Evolutionary conservation across 2,797 vertebrate genomes (phyloP), one percentile per base, ranked within the genome.

Genomic region (Chromobotia macracanthus): DNA sequence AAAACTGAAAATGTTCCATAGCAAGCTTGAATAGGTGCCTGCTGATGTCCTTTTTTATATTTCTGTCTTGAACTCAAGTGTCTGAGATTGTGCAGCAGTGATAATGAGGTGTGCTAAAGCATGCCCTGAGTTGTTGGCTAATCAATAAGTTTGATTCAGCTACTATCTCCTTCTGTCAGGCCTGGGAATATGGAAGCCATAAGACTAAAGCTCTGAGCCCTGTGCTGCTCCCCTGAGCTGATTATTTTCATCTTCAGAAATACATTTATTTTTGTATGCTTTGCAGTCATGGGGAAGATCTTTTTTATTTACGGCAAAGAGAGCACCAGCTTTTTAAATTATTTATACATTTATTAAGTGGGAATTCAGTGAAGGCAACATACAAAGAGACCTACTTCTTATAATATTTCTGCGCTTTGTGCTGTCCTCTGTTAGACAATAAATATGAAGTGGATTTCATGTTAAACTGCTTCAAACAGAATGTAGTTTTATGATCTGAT

Each of bases 231-330:
- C 35, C 11, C 48, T 68, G 80, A 66, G 82, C 69, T 81, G 83
- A 90, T 93, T 87, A 88, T 91, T 93, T 90, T 19, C 72, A 71
- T 80, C 75, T 82, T 84, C 87, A 89, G 87, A 92, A 89, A 92
- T 91, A 80, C 90, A 89, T 86, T 82, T 90, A 93, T 93, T 79
- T 90, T 93, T 81, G 84, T 83, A 75, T 69, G 25, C 66, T 85
- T 76, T 69, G 25, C 11, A 12, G 50, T 74, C 74, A 71, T 28
- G 65, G 46, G 64, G 12, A 72, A 11, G 44, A 41, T 78, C 38
- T 55, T 53, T 64, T 25, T 35, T 73, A 71, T 84, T 82, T 77
- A 77, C 61, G 61, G 38, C 67, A 56, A 69, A 75, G 35, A 31
- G 28, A 41, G 5, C 35, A 21, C 31, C 31, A 19, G 19, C n/a